Evolutionary conservation across 2,797 vertebrate species (phyloP).

Genomic region (Etheostoma nigrum): DNA sequence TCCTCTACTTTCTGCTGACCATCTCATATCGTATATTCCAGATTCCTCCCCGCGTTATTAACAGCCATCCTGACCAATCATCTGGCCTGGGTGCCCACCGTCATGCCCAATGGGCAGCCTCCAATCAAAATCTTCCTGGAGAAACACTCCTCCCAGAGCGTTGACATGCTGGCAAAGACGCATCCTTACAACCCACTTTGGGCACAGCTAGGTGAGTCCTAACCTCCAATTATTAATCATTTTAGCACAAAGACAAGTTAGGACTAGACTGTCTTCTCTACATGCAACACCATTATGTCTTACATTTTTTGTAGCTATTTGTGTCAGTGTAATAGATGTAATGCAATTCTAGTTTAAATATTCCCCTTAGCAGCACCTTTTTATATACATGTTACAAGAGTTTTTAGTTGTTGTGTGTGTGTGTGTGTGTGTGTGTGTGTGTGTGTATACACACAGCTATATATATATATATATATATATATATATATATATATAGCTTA

Average conservation of each 20-base stretch:
- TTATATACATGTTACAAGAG: too few relatives aligned
- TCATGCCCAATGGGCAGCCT: constrained; percentile 99
- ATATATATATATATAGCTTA: too few relatives aligned
- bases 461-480: too few relatives aligned
- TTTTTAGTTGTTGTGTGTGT: too few relatives aligned
- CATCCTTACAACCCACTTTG: constrained; percentile 98
- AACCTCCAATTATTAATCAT: constrained; percentile 1
- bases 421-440: too few relatives aligned
- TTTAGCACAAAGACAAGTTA: constrained; percentile 26
- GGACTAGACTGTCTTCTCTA: constrained; percentile 5
- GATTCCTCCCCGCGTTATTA: constrained; percentile 96
- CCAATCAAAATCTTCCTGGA: constrained; percentile 98
- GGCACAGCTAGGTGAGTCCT: constrained; percentile 88
- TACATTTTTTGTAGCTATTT: not conserved
- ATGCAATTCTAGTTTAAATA: not conserved
- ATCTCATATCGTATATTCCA: constrained; percentile 66
- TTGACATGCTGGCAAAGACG: constrained; percentile 98
- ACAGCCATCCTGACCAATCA: constrained; percentile 98
- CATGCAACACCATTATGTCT: not conserved
- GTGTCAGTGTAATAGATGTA: not conserved
- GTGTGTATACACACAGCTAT: too few relatives aligned
- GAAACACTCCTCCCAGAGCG: constrained; percentile 98
- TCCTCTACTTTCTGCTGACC: constrained; percentile 12
- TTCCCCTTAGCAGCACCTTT: not conserved
- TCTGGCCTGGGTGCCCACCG: constrained; percentile 99